Percentiles rank a stretch among this genome's conserved stretches.
Conservation (phyloP, 2,113 vertebrate genomes). For the Rhodinocichla rosea region DNA sequence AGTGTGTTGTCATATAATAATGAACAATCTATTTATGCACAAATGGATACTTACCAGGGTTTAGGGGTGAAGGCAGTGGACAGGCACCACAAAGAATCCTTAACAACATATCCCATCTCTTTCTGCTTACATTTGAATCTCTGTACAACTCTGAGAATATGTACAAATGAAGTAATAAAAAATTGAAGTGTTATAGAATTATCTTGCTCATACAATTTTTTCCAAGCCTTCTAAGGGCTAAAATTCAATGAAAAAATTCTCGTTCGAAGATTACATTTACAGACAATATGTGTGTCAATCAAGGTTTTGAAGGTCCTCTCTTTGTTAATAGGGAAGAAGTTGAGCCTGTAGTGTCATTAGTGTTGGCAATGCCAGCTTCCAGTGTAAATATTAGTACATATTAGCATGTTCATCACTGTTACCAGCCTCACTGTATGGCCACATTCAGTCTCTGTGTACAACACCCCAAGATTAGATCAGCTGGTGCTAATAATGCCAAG, state of each 20-base stretch:
- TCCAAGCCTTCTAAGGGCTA: neutral
- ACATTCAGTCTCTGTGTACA: neutral
- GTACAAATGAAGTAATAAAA: neutral
- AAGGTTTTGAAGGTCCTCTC: neutral
- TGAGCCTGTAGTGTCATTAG: neutral
- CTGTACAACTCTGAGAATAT: neutral
- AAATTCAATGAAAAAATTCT: neutral
- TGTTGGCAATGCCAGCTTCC: neutral
- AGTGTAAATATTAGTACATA: neutral
- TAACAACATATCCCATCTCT: neutral
- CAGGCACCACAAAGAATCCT: neutral
- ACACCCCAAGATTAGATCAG: accelerated
- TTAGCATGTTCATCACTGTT: neutral
- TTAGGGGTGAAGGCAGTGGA: accelerated
- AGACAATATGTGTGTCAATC: neutral
- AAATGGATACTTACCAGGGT: accelerated
- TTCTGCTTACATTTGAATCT: neutral
- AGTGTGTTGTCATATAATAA: neutral
- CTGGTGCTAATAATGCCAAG: neutral
- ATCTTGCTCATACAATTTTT: neutral
- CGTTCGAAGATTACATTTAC: neutral
- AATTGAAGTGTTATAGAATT: neutral
- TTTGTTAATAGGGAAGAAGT: neutral
- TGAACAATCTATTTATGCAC: neutral
- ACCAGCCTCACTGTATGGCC: neutral